phyloP scores from a whole-genome alignment of 2,113 vertebrate genomes.

The Myiagra hebetior region DNA sequence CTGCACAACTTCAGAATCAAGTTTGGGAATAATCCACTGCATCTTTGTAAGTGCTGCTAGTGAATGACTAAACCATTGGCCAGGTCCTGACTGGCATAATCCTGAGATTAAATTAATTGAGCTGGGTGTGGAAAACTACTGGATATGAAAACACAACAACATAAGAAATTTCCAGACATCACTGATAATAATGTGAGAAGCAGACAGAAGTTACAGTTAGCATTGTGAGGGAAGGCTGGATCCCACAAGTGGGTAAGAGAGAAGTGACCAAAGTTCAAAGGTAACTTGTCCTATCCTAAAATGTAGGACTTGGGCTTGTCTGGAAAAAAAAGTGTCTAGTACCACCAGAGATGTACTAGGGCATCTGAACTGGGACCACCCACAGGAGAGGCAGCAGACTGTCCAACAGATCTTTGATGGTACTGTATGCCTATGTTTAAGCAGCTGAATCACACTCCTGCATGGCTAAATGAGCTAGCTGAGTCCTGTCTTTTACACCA shows the following conservation, averaged over 20 bases:
- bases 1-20: neutral
- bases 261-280: neutral
- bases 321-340: neutral
- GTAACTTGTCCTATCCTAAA: neutral
- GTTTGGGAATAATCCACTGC: neutral
- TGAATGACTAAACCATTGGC: neutral
- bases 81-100: neutral
- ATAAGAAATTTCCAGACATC: neutral
- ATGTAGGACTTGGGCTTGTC: neutral
- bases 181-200: neutral
- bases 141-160: neutral
- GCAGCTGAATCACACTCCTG: neutral
- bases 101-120: neutral
- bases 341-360: neutral
- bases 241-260: neutral
- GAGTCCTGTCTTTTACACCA: neutral
- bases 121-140: neutral
- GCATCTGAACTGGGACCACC: neutral
- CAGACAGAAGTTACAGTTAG: neutral
- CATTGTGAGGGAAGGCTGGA: neutral
- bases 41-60: neutral
- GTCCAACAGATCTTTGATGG: neutral
- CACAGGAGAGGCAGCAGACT: neutral
- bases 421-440: neutral
- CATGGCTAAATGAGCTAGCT: neutral